Percentiles rank a stretch among this genome's conserved stretches.
Conservation (phyloP, 2,888 invertebrate genomes). For the Dasysyrphus tricinctus region DNA sequence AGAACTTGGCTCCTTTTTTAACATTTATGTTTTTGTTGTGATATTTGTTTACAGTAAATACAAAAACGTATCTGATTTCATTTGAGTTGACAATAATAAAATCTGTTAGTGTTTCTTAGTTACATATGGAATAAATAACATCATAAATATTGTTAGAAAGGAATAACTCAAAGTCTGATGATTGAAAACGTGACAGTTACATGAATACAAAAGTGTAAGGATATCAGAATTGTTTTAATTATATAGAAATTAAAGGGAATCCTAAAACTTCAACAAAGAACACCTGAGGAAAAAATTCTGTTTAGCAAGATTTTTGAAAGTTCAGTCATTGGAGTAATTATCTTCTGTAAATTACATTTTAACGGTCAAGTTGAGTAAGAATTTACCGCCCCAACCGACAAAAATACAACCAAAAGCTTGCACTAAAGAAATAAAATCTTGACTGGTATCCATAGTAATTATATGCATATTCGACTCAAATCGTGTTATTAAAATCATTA, state of each 20-base stretch:
- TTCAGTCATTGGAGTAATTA: neutral
- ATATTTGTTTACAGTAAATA: neutral
- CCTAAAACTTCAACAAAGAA: neutral
- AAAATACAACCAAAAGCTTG: neutral
- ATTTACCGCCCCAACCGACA: neutral
- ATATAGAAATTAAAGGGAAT: neutral
- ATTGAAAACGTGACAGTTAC: too few species aligned
- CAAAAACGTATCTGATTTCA: neutral
- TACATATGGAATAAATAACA: neutral
- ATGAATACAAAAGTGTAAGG: too few species aligned
- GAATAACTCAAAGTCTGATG: too few species aligned
- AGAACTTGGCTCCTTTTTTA: too few species aligned
- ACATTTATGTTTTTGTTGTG: too few species aligned
- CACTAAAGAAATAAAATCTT: neutral
- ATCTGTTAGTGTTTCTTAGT: neutral
- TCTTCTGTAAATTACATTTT: neutral
- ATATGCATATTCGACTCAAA: neutral
- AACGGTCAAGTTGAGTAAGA: slow-evolving; percentile 8
- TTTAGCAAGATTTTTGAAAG: too few species aligned
- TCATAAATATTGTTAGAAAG: neutral
- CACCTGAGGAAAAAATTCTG: neutral
- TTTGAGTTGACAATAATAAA: neutral
- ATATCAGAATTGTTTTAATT: too few species aligned
- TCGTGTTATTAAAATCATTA: neutral
- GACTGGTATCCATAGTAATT: neutral